Evolutionary conservation across 2,888 invertebrate species (phyloP).

Genomic region (Cephus runcator): DNA sequence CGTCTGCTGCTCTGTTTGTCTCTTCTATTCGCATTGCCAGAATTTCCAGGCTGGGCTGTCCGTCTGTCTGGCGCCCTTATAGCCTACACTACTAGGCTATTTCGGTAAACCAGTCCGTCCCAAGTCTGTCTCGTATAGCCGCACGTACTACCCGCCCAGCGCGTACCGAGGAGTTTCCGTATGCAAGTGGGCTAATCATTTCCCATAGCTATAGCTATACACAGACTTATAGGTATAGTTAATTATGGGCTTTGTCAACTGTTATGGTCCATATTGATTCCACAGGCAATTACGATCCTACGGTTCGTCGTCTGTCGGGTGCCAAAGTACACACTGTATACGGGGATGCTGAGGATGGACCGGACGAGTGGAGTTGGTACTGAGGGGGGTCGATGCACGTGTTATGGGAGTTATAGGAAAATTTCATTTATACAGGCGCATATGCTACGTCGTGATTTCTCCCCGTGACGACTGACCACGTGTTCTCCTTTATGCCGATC

Average conservation of each 20-base stretch:
- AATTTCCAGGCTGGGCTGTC: slow-evolving; percentile 45
- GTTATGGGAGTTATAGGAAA: background rate
- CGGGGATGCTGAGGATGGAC: background rate
- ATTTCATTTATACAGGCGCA: background rate
- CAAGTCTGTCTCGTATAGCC: background rate
- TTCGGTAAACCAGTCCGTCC: background rate
- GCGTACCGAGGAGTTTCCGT: background rate
- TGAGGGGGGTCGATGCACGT: background rate
- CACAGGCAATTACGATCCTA: background rate
- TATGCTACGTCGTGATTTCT: background rate
- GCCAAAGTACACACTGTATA: background rate
- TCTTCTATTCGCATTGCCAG: background rate
- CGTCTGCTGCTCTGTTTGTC: background rate
- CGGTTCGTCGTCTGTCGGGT: background rate
- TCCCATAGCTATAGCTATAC: no score
- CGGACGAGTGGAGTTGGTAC: background rate
- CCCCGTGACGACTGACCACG: background rate
- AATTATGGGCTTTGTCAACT: background rate
- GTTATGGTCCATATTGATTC: background rate
- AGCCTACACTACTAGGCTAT: background rate
- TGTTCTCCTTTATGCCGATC: background rate
- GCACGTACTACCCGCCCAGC: background rate
- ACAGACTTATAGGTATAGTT: background rate
- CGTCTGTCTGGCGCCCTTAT: slow-evolving; percentile 40
- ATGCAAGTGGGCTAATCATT: background rate